Conservation (phyloP, 2,113 vertebrate genomes). For the Chloropsis hardwickii region DNA sequence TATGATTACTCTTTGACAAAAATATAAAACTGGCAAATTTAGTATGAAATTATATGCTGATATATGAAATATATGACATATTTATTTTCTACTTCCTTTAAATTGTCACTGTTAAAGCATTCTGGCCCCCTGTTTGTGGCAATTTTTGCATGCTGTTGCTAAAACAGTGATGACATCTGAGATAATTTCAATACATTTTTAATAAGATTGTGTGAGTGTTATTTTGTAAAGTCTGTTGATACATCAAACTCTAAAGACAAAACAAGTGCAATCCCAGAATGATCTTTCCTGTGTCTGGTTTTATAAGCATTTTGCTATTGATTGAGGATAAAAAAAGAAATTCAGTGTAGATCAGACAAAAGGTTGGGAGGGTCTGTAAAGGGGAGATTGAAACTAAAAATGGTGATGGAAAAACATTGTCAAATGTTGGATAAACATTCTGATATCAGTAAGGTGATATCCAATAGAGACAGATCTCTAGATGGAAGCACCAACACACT, state of each 20-base stretch:
- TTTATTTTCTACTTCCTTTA: background rate
- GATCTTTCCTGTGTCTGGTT: background rate
- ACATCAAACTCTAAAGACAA: background rate
- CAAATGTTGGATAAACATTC: background rate
- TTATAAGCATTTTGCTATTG: background rate
- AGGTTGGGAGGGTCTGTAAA: background rate
- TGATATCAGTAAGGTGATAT: background rate
- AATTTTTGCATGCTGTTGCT: background rate
- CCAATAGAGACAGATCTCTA: background rate
- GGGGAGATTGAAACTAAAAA: background rate
- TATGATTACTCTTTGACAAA: background rate
- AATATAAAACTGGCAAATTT: background rate
- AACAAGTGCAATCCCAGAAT: background rate
- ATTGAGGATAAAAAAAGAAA: background rate
- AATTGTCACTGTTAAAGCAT: background rate
- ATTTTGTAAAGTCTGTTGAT: background rate
- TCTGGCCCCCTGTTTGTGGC: background rate
- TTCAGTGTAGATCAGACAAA: background rate
- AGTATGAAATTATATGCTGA: background rate
- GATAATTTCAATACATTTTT: constrained; percentile 10
- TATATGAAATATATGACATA: background rate
- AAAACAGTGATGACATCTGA: background rate
- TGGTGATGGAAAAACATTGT: background rate
- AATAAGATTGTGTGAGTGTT: background rate
- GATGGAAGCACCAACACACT: background rate